Evolutionary conservation across 2,888 invertebrate genomes (phyloP).

Genomic region (Artemia sinica): DNA sequence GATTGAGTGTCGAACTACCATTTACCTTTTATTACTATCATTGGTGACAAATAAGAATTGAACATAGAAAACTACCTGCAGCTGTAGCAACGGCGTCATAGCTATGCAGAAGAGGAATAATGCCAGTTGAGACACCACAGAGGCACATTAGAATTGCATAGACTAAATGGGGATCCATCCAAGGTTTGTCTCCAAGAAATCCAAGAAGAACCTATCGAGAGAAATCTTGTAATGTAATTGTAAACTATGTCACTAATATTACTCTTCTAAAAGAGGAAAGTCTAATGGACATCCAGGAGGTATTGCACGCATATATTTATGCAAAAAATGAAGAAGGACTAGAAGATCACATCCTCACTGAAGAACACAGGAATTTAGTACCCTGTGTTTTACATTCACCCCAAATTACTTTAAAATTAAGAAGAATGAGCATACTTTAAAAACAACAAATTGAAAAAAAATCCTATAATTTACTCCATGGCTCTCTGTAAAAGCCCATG

Average conservation of each 20-base stretch:
- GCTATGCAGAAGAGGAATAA: conserved; percentile 24
- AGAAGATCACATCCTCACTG: conserved; percentile 15
- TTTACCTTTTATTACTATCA: no score
- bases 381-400: no score
- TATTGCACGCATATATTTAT: conserved; percentile 10
- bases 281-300: not conserved
- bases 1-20: no score
- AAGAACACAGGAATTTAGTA: no score
- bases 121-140: conserved; percentile 31
- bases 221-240: no score
- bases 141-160: conserved; percentile 54
- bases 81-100: conserved; percentile 19
- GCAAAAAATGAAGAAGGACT: conserved; percentile 15
- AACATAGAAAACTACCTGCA: conserved; percentile 11
- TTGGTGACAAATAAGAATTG: no score
- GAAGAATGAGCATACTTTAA: no score
- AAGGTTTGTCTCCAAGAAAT: conserved; percentile 69
- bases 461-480: no score
- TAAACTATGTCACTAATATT: no score
- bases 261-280: conserved; percentile 22
- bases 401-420: no score
- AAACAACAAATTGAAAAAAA: no score
- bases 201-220: conserved; percentile 53
- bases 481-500: no score
- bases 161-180: conserved; percentile 60